Conservation (phyloP, 2,888 invertebrate species). For the Andrena haemorrhoa region DNA sequence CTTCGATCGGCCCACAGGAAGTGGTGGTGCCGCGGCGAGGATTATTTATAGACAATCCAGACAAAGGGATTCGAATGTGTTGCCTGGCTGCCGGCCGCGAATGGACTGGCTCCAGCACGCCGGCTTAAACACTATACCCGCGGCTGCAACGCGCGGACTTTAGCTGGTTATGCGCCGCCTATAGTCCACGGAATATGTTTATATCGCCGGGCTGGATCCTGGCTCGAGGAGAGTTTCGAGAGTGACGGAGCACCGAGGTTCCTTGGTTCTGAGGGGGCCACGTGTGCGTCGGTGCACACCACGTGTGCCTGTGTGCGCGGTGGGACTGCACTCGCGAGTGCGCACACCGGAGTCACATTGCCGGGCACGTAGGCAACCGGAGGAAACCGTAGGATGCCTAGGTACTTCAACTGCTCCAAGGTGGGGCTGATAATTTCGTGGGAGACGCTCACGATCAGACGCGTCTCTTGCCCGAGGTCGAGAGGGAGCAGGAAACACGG, state of each 20-base stretch:
- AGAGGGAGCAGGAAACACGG: neutral
- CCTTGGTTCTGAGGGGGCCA: conserved; percentile 28
- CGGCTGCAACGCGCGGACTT: conserved; percentile 75
- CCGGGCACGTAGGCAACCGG: conserved; percentile 46
- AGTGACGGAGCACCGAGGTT: conserved; percentile 36
- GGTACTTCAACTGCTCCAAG: neutral
- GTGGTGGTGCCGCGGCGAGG: neutral
- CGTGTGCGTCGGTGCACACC: conserved; percentile 25
- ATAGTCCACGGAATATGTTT: conserved; percentile 48
- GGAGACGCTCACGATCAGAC: no score
- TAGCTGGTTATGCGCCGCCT: conserved; percentile 72
- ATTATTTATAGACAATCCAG: conserved; percentile 56
- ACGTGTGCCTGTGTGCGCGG: conserved; percentile 25
- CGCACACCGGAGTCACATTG: conserved; percentile 34
- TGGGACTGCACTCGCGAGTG: conserved; percentile 50
- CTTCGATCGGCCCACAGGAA: conserved; percentile 11
- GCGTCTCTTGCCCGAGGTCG: neutral
- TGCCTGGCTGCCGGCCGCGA: conserved; percentile 82
- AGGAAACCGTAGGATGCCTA: conserved; percentile 41
- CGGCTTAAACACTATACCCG: conserved; percentile 75
- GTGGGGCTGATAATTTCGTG: conserved; percentile 39
- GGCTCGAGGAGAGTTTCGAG: conserved; percentile 44
- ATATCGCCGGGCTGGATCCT: conserved; percentile 24
- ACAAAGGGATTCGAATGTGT: conserved; percentile 77
- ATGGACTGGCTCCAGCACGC: conserved; percentile 77